A percentile compares a stretch with the other conserved stretches of the same genome.
These are phyloP conservation scores for Caerostris extrusa DNA, from an alignment of 1,140 invertebrate genomes.

Conservation along the genomic window DNA sequence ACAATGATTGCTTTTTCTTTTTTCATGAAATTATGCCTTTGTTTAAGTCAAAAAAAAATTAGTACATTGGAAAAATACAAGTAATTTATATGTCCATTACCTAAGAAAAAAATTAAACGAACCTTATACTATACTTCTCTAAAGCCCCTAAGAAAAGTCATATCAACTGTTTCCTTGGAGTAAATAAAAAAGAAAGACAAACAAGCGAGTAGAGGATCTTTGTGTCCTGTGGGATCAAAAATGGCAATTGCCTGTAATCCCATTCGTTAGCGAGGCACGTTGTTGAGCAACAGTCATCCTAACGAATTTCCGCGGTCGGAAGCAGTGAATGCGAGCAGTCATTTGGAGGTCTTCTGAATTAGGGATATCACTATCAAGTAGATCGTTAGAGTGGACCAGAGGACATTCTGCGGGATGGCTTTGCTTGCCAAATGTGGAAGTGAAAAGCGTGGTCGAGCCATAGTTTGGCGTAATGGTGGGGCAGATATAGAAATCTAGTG, in stretches of 20 bases:
- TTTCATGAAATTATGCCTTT: too few species aligned
- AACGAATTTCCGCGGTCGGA: neutral
- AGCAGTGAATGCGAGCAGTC: neutral
- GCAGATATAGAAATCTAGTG: neutral
- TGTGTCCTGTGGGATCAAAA: neutral
- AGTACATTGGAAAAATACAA: neutral
- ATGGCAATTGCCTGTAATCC: neutral
- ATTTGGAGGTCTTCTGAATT: neutral
- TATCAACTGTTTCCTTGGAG: neutral
- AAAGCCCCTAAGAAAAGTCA: too few species aligned
- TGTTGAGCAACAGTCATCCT: neutral
- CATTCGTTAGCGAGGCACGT: neutral
- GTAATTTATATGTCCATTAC: neutral
- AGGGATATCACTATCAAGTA: neutral
- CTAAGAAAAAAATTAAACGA: neutral
- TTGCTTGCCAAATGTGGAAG: neutral
- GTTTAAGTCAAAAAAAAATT: too few species aligned
- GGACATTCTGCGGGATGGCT: conserved; percentile 2
- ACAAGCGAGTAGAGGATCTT: neutral
- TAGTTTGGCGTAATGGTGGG: neutral
- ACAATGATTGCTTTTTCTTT: too few species aligned
- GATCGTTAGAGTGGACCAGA: neutral
- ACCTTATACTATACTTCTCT: neutral
- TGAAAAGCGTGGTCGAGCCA: neutral
- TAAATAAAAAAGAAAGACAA: neutral